Evolutionary conservation across 2,797 vertebrate species (phyloP).

Genomic region (Sebastiscus albofasciatus): DNA sequence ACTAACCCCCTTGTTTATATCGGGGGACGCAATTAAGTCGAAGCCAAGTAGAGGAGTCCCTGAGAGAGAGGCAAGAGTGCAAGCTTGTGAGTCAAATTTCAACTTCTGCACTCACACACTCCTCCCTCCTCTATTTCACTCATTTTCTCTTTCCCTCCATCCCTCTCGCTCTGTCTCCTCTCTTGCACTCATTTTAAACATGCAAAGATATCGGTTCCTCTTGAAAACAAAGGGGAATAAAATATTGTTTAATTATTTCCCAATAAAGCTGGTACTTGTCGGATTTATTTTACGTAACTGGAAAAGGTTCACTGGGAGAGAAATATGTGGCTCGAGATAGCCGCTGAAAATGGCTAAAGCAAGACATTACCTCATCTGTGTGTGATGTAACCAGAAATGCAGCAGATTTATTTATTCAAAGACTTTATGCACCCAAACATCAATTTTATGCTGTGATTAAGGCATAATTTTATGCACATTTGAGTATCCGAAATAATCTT

Average conservation of each 20-base stretch:
- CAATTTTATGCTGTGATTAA: not conserved
- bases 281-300: slow-evolving; percentile 31
- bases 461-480: not conserved
- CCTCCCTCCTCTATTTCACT: slow-evolving; percentile 64
- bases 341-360: slow-evolving; percentile 46
- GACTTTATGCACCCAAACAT: slow-evolving; percentile 22
- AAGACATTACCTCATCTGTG: slow-evolving; percentile 69
- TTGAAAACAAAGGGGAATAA: slow-evolving; percentile 14
- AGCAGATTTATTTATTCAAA: slow-evolving; percentile 40
- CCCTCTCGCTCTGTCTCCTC: slow-evolving; percentile 9
- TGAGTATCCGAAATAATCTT: not conserved
- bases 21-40: slow-evolving; percentile 88
- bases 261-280: slow-evolving; percentile 23
- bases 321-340: slow-evolving; percentile 56
- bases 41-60: slow-evolving; percentile 91
- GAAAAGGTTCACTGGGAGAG: slow-evolving; percentile 41
- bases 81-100: slow-evolving; percentile 89
- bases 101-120: slow-evolving; percentile 67
- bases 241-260: slow-evolving; percentile 28
- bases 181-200: slow-evolving; percentile 40
- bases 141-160: slow-evolving; percentile 59
- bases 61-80: slow-evolving; percentile 92
- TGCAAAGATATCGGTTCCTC: slow-evolving; percentile 22
- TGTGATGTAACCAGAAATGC: slow-evolving; percentile 51
- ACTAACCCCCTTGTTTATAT: slow-evolving; percentile 95